Conservation (phyloP, 2,888 invertebrate species). For the Steinernema hermaphroditum region DNA sequence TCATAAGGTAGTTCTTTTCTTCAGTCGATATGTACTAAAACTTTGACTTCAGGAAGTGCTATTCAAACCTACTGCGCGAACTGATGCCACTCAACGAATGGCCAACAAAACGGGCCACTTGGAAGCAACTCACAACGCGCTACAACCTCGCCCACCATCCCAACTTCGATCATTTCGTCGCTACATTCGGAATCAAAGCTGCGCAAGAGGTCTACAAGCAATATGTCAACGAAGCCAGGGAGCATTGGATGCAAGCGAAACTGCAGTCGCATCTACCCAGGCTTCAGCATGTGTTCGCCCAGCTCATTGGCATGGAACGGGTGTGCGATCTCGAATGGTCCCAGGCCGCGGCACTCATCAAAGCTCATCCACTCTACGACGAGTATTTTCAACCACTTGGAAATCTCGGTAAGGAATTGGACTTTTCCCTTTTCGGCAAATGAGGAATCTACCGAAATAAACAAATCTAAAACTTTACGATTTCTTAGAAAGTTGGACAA, state of each 20-base stretch:
- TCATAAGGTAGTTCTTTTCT: conserved; percentile 31
- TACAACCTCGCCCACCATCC: conserved; percentile 71
- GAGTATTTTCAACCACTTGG: conserved; percentile 74
- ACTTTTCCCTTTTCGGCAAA: too few species aligned
- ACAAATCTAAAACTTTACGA: too few species aligned
- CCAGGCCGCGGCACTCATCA: conserved; percentile 81
- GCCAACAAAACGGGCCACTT: conserved; percentile 74
- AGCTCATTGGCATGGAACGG: conserved; percentile 68
- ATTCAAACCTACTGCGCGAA: conserved; percentile 35
- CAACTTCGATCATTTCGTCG: conserved; percentile 45
- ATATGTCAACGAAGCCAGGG: conserved; percentile 49
- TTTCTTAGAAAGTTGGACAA: too few species aligned
- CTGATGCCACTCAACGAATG: conserved; percentile 48
- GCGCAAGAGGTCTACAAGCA: conserved; percentile 51
- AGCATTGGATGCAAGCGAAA: conserved; percentile 49
- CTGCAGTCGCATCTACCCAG: conserved; percentile 48
- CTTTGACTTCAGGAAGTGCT: conserved; percentile 26
- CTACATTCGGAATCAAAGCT: conserved; percentile 48
- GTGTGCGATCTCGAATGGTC: conserved; percentile 77
- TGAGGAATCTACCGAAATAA: too few species aligned
- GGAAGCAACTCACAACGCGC: conserved; percentile 72
- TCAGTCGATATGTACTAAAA: background rate
- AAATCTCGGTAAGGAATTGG: conserved; percentile 42
- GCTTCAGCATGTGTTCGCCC: conserved; percentile 48
- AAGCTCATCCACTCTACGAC: conserved; percentile 87